Evolutionary conservation across 2,113 vertebrate genomes (phyloP), one percentile per base, ranked within the genome.

Genomic region (Psettodes erumei): DNA sequence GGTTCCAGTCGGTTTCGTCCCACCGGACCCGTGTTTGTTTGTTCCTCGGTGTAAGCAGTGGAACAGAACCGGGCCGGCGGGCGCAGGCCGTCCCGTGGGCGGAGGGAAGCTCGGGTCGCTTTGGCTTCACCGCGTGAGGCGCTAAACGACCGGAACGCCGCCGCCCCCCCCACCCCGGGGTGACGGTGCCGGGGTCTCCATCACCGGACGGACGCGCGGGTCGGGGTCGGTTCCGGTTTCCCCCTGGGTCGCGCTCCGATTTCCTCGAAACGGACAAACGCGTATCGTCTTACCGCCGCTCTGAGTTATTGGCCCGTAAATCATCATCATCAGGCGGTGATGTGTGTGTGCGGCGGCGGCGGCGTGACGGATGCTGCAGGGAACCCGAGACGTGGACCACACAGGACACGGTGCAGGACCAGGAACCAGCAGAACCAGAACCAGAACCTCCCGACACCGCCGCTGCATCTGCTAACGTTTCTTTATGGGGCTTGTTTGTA

Each of bases 1-100:
- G 85, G 85, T 81, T 86, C 64, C 40, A 76, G 70, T 86, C 50
- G 65, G 77, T 89, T 84, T 85, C 86, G 62, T 80, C 85, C 85
- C 73, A 84, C 87, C 51, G 47, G 51, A 32, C 77, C 42, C 63
- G 74, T 82, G 70, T 85, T 75, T 82, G 83, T 87, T 83, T 87
- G 75, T 80, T 76, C 71, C 54, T 37, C 25, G 56, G 81, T 69
- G 16, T 88, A 85, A 88, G 83, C 84, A 85, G 53, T 63, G 47
- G 62, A 87, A 86, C 50, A 89, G 77, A 80, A 79, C 42, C 1
- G 11, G 67, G 83, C 85, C 82, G 77, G 69, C 45, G 70, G 66
- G 60, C n/a, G n/a, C 61, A 67, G 62, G 89, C 75, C 70, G 65
- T 58, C 23, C 56, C 75, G 88, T 90, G 85, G 86, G 86, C 60